Conservation (phyloP, 1,140 invertebrate species). For the Drosophila aff. region DNA sequence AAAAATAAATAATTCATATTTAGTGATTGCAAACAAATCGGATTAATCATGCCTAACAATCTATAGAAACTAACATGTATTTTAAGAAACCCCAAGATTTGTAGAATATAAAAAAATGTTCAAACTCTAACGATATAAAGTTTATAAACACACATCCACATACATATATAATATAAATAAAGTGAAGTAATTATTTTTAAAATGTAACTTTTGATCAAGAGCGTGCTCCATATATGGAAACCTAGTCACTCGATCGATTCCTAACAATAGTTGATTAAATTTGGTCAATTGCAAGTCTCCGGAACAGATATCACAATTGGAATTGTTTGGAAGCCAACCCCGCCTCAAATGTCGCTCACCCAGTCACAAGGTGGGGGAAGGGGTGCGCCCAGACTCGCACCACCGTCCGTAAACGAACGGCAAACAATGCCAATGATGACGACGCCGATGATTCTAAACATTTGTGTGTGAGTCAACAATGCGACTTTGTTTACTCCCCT, state of each 20-base stretch:
- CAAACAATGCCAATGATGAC: constrained; percentile 49
- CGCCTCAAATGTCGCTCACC: constrained; percentile 21
- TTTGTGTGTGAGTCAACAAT: constrained; percentile 44
- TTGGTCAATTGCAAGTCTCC: constrained; percentile 31
- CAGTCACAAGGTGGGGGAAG: constrained; percentile 11
- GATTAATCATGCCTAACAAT: constrained; percentile 6
- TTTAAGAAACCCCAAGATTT: constrained; percentile 1
- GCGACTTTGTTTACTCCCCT: constrained; percentile 36
- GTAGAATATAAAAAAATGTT: constrained; percentile 9
- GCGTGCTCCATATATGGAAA: constrained; percentile 23
- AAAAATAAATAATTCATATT: constrained; percentile 9
- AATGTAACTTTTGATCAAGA: constrained; percentile 12
- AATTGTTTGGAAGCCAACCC: constrained; percentile 27
- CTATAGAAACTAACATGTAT: background rate
- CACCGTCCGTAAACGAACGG: constrained; percentile 23
- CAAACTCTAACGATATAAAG: background rate
- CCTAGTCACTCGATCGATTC: constrained; percentile 17
- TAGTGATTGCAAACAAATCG: constrained; percentile 14
- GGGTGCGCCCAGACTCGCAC: constrained; percentile 3
- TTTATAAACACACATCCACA: too few species aligned
- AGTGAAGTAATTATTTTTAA: constrained; percentile 37
- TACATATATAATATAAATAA: constrained; percentile 25
- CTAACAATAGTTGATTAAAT: constrained; percentile 39
- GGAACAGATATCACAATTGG: constrained; percentile 33
- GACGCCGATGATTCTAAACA: constrained; percentile 29